A percentile compares a stretch with the other conserved stretches of the same genome.
These are phyloP conservation scores for Acleris literana DNA, from an alignment of 2,888 invertebrate species.

Conservation along the genomic window DNA sequence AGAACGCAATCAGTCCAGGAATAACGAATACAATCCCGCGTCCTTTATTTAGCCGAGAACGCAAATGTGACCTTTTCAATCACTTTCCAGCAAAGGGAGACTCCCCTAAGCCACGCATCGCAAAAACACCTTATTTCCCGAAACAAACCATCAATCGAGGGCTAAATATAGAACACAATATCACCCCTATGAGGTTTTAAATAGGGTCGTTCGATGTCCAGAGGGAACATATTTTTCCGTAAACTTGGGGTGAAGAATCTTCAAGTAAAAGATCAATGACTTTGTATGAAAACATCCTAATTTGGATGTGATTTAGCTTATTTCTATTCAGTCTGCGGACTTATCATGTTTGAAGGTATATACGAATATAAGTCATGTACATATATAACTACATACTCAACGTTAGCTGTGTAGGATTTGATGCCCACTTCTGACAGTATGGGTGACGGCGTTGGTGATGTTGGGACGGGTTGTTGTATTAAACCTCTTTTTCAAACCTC, in stretches of 20 bases:
- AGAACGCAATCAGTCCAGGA: constrained; percentile 27
- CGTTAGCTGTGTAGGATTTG: no score
- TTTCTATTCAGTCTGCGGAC: no score
- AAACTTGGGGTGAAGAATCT: constrained; percentile 24
- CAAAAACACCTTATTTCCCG: constrained; percentile 31
- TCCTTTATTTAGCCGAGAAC: constrained; percentile 31
- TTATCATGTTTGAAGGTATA: no score
- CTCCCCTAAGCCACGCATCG: constrained; percentile 29
- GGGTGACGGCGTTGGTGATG: no score
- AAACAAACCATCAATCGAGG: constrained; percentile 51
- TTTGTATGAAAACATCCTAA: constrained; percentile 20
- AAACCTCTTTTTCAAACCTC: no score
- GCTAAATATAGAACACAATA: constrained; percentile 57
- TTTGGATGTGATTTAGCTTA: constrained; percentile 5
- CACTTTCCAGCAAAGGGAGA: constrained; percentile 40
- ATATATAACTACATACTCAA: no score
- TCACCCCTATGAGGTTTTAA: constrained; percentile 49
- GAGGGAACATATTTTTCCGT: constrained; percentile 50
- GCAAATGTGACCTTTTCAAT: constrained; percentile 52
- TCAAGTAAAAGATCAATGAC: constrained; percentile 31
- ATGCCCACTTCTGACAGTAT: no score
- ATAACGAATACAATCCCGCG: constrained; percentile 14
- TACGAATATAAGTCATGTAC: no score
- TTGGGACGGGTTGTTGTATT: no score
- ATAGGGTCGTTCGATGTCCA: constrained; percentile 48